Evolutionary conservation across 2,888 invertebrate species (phyloP), one percentile per base, ranked within the genome.

Genomic region (Isoperla grammatica): DNA sequence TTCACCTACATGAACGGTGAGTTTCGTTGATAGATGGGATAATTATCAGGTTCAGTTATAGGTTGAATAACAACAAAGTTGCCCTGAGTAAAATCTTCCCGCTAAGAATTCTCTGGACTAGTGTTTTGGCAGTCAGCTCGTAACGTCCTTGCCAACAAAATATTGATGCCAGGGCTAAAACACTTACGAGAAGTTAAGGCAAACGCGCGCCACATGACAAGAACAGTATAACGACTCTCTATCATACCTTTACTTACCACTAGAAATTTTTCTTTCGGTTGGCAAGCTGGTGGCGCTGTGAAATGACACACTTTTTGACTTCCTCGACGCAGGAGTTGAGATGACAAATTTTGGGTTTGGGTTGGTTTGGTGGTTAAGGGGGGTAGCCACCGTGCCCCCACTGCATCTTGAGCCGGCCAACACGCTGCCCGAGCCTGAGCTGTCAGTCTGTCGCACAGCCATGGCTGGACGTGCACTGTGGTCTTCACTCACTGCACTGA

Each of bases 261-360:
- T 79, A 45, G 78, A 75, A 57, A 80, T 77, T 66, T 78, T 78
- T 63, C 76, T 74, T 64, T 79, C 79, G 8, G 66, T 67, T 29
- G 70, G 68, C 61, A 70, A 64, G 63, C 69, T 69, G 22, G 72
- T 71, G 29, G 68, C 68, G 20, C 69, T 69, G 64, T 71, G 71
- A 62, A 71, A 71, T 43, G 71, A 71, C 43, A 71, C 71, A 11
- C 68, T 67, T 63, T 70, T 69, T 48, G 67, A 62, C 63, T 69
- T 68, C n/a, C 61, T 54, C 12, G 37, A 11, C 39, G 20, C 48
- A 23, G 57, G 57, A 17, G 35, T 53, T 2, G 53, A 39, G 17
- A 53, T 53, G 17, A 53, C 37, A 37, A 37, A 53, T 53, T 53
- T 37, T 2, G 53, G 53, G 39, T 53, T 53, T 35, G 37, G 29